Evolutionary conservation across 2,888 invertebrate species (phyloP).

Genomic region (Spisula subtruncata): DNA sequence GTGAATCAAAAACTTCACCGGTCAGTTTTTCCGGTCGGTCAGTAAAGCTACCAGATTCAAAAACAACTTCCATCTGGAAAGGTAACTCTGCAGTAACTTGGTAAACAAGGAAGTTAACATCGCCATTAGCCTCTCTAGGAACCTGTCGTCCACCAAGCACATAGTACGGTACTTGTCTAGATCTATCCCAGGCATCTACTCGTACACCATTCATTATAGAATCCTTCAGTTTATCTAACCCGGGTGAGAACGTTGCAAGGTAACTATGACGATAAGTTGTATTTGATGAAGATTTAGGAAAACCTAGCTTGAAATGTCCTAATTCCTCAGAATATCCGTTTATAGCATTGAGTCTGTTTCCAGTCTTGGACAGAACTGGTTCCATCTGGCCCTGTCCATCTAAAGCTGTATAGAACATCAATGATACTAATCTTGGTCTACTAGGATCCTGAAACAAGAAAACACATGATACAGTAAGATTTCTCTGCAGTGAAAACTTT

Average conservation of each 20-base stretch:
- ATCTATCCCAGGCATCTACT: slow-evolving; percentile 84
- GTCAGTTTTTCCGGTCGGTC: slow-evolving; percentile 89
- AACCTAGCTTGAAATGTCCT: slow-evolving; percentile 92
- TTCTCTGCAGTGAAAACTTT: not conserved
- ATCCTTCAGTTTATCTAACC: slow-evolving; percentile 84
- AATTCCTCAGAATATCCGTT: slow-evolving; percentile 93
- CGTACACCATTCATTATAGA: slow-evolving; percentile 79
- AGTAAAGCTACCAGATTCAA: slow-evolving; percentile 90
- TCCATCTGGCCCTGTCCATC: slow-evolving; percentile 89
- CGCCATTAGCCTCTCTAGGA: slow-evolving; percentile 83
- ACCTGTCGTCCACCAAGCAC: slow-evolving; percentile 83
- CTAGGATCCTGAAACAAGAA: slow-evolving; percentile 21
- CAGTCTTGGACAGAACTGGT: slow-evolving; percentile 80
- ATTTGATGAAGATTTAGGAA: slow-evolving; percentile 86
- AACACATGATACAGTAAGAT: too few species aligned
- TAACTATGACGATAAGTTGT: slow-evolving; percentile 78
- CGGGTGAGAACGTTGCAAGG: slow-evolving; percentile 81
- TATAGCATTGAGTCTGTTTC: slow-evolving; percentile 89
- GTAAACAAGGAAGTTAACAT: slow-evolving; percentile 88
- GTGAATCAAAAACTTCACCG: slow-evolving; percentile 79
- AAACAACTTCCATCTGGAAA: slow-evolving; percentile 94
- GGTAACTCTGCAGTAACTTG: slow-evolving; percentile 90
- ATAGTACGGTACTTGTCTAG: slow-evolving; percentile 81
- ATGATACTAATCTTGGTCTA: slow-evolving; percentile 80
- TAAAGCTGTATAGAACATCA: slow-evolving; percentile 88